Conservation (phyloP, 2,113 vertebrate genomes). For the Hippocampus abdominalis region DNA sequence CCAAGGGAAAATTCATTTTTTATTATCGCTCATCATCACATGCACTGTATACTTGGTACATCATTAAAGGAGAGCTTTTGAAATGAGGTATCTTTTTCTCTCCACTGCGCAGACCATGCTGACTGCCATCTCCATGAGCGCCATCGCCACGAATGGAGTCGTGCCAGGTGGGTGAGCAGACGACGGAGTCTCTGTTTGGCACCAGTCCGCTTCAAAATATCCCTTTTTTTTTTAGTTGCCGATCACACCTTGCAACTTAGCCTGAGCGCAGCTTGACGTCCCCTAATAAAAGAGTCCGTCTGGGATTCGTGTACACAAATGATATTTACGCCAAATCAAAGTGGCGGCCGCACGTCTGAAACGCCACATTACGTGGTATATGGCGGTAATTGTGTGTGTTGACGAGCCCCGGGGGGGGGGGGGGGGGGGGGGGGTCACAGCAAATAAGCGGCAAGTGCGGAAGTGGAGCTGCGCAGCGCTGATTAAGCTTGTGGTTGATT, state of each 20-base stretch:
- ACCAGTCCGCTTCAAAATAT: constrained; percentile 48
- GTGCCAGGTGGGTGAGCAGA: constrained; percentile 88
- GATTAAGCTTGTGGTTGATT: constrained; percentile 43
- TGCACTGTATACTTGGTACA: too few species aligned
- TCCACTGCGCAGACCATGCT: constrained; percentile 86
- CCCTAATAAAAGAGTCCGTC: constrained; percentile 45
- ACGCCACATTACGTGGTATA: background rate
- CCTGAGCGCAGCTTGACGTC: constrained; percentile 51
- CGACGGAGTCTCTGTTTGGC: constrained; percentile 54
- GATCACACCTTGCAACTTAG: constrained; percentile 55
- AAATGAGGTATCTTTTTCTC: constrained; percentile 25
- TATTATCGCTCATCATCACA: too few species aligned
- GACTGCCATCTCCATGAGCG: constrained; percentile 99
- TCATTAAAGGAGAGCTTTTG: constrained; percentile 17
- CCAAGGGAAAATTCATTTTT: too few species aligned
- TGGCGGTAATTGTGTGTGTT: constrained; percentile 3
- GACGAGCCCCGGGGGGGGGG: constrained; percentile 36
- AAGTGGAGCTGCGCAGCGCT: constrained; percentile 38
- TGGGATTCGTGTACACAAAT: constrained; percentile 29
- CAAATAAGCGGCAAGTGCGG: background rate
- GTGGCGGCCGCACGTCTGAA: constrained; percentile 26
- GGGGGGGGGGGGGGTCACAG: constrained; percentile 43
- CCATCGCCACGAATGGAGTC: constrained; percentile 96
- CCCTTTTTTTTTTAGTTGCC: constrained; percentile 23
- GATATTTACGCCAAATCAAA: constrained; percentile 44